Evolutionary conservation across 2,797 vertebrate genomes (phyloP), one percentile per base, ranked within the genome.

Genomic region (Chromis chromis): DNA sequence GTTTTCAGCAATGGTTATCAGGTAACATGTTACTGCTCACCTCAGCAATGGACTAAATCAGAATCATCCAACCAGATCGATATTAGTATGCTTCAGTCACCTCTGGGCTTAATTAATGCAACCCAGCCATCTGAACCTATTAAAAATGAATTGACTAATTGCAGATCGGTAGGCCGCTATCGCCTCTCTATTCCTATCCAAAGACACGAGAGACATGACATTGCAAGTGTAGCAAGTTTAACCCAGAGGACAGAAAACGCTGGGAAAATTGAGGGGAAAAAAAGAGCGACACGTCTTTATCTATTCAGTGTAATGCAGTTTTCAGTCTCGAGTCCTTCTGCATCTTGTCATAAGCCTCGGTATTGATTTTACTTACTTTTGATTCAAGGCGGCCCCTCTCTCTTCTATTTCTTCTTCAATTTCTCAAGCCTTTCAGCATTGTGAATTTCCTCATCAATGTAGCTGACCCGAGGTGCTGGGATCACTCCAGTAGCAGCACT

Each of bases 51-150:
- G 69, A 63, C 66, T 57, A 73, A 70, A 79, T 78, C 70, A 42
- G 25, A 83, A 81, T 50, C 54, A 48, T 78, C 68, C 69, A 70
- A 42, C 58, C 57, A 25, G 60, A 88, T 91, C 89, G 72, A 84
- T 88, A 85, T 75, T 54, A 65, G 66, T 70, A 77, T 77, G 79
- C 66, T 42, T 62, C 69, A 46, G 59, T 89, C 87, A 81, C 88
- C 86, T 82, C 70, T 78, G 74, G 67, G 81, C 10, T 7, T 87
- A 85, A 91, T 91, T 80, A 86, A 84, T 88, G 69, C 79, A 60
- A 40, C 74, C 46, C 57, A 54, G 67, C 72, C 87, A 75, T 83
- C 81, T 67, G 81, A 72, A 80, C 76, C 58, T 84, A 84, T 83
- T 86, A 76, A 85, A 89, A 77, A 82, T 81, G 70, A 82, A 88